Percentiles rank a stretch among this genome's conserved stretches.
Conservation (phyloP, 2,888 invertebrate genomes). For the Nemotelus nigrinus region DNA sequence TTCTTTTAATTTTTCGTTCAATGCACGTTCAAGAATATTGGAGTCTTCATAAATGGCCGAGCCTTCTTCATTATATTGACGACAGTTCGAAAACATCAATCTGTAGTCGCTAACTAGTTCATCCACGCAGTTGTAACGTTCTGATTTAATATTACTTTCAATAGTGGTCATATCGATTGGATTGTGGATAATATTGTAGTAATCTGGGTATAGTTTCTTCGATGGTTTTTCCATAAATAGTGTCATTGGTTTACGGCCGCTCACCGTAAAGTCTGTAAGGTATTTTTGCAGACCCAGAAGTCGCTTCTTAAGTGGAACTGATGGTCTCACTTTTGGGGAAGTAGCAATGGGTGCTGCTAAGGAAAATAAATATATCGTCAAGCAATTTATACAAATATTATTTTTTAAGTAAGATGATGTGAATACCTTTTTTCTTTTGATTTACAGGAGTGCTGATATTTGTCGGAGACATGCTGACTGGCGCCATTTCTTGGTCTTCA, state of each 20-base stretch:
- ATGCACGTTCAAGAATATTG: constrained; percentile 82
- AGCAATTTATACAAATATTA: too few relatives aligned
- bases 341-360: constrained; percentile 47
- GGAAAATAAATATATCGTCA: not conserved
- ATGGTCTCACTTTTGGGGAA: constrained; percentile 61
- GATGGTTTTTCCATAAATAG: constrained; percentile 97
- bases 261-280: constrained; percentile 75
- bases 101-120: constrained; percentile 87
- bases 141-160: constrained; percentile 87
- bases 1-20: constrained; percentile 85
- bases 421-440: constrained; percentile 56
- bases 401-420: not conserved
- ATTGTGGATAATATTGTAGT: constrained; percentile 91
- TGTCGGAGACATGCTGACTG: constrained; percentile 21
- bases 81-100: constrained; percentile 97
- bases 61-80: constrained; percentile 95
- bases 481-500: constrained; percentile 52
- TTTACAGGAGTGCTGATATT: constrained; percentile 45
- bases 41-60: constrained; percentile 97
- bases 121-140: constrained; percentile 83
- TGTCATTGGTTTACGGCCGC: constrained; percentile 86
- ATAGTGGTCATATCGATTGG: constrained; percentile 96
- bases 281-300: constrained; percentile 83
- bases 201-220: constrained; percentile 92
- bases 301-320: constrained; percentile 74